Conservation (phyloP, 2,888 invertebrate genomes). For the Papilio elwesi region DNA sequence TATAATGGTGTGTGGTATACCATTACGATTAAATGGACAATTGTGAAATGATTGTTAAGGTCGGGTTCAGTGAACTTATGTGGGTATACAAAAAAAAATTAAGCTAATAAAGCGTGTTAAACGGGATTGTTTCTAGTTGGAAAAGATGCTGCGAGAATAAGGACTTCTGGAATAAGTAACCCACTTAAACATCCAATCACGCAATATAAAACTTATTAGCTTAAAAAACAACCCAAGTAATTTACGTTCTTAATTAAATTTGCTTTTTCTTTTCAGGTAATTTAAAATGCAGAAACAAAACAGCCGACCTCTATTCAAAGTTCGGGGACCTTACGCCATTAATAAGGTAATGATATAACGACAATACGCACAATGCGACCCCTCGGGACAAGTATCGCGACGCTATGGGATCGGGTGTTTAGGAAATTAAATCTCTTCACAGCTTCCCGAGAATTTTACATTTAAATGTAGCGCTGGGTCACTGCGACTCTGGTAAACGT, state of each 20-base stretch:
- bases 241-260: background rate
- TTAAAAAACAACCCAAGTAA: background rate
- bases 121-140: too few relatives aligned
- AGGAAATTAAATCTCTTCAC: conserved; percentile 74
- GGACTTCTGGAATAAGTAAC: too few relatives aligned
- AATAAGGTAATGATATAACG: conserved; percentile 28
- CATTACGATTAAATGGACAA: too few relatives aligned
- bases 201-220: background rate
- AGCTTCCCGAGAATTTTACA: conserved; percentile 62
- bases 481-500: conserved; percentile 51
- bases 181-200: background rate
- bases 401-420: conserved; percentile 53
- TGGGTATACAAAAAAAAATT: too few relatives aligned
- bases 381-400: conserved; percentile 30
- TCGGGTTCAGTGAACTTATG: too few relatives aligned
- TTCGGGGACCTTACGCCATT: conserved; percentile 2
- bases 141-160: too few relatives aligned
- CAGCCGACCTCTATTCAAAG: background rate
- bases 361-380: conserved; percentile 4
- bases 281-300: conserved; percentile 15
- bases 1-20: too few relatives aligned
- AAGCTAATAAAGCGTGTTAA: too few relatives aligned
- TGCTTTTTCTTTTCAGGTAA: conserved; percentile 32
- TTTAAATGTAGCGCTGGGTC: conserved; percentile 59
- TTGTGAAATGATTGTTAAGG: too few relatives aligned